A percentile compares a stretch with the other conserved stretches of the same genome.
Conservation (phyloP, 2,113 vertebrate species). For the Cottus gobio region DNA sequence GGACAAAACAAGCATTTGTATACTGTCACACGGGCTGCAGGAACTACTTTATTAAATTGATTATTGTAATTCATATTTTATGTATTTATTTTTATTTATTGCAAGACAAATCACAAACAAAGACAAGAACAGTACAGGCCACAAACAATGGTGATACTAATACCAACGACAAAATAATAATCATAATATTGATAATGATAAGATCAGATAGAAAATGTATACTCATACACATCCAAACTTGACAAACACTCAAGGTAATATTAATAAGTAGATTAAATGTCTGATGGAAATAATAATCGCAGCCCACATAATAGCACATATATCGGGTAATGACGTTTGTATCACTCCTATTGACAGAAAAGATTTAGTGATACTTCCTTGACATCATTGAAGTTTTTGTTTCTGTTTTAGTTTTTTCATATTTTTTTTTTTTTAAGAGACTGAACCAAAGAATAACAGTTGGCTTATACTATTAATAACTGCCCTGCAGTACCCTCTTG, state of each 20-base stretch:
- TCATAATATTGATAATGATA: background rate
- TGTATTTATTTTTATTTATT: background rate
- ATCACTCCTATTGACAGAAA: background rate
- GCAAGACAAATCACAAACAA: background rate
- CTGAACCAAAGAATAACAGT: background rate
- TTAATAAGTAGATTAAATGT: background rate
- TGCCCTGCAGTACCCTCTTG: constrained; percentile 51
- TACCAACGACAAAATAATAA: background rate
- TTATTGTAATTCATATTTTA: background rate
- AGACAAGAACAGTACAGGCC: background rate
- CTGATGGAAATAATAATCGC: background rate
- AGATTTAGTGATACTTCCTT: background rate
- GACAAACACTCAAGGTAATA: background rate
- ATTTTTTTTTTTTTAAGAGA: background rate
- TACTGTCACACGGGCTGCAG: background rate
- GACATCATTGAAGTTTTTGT: background rate
- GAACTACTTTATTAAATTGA: background rate
- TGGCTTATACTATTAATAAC: background rate
- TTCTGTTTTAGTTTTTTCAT: too few species aligned
- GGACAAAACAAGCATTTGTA: background rate
- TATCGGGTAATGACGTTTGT: background rate
- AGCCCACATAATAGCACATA: too few species aligned
- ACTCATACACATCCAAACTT: background rate
- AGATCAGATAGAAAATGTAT: background rate
- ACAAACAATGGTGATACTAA: background rate